phyloP scores from a whole-genome alignment of 2,888 invertebrate genomes.

The Latheticus oryzae region DNA sequence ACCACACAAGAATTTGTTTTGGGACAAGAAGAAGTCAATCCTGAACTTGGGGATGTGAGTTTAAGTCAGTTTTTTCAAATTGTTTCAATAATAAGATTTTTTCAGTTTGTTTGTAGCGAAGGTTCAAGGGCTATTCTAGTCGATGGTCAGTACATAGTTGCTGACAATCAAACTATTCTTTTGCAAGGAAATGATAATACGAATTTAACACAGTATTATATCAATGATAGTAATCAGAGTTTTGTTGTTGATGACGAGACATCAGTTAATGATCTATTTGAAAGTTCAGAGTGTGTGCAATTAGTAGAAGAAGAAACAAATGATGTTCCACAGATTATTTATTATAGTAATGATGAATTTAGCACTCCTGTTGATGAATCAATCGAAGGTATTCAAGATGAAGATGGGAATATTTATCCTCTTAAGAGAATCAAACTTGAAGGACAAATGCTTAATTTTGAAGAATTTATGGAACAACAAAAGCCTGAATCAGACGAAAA shows the following conservation, averaged over 20 bases:
- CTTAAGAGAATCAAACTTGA: constrained; percentile 44
- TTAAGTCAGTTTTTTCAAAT: no score
- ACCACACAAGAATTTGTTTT: constrained; percentile 44
- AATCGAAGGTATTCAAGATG: constrained; percentile 35
- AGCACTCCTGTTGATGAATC: constrained; percentile 3
- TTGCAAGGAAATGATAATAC: constrained; percentile 46
- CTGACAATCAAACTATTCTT: constrained; percentile 44
- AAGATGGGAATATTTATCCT: constrained; percentile 44
- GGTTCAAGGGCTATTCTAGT: constrained; percentile 51
- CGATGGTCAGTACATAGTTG: constrained; percentile 48
- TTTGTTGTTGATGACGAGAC: constrained; percentile 17
- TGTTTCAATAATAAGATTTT: no score
- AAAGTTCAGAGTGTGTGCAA: constrained; percentile 42
- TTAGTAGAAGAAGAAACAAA: constrained; percentile 45
- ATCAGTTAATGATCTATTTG: constrained; percentile 16
- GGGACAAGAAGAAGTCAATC: constrained; percentile 34
- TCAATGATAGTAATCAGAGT: constrained; percentile 44
- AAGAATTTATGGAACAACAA: constrained; percentile 35
- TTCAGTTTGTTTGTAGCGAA: constrained; percentile 51
- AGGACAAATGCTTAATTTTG: constrained; percentile 39
- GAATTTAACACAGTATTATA: constrained; percentile 48
- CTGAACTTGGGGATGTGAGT: constrained; percentile 45
- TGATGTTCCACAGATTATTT: constrained; percentile 45
- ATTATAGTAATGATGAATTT: constrained; percentile 36
- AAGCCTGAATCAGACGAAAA: constrained; percentile 14